Conservation (phyloP, 1,140 invertebrate genomes). For the Drosophila repletoides region DNA sequence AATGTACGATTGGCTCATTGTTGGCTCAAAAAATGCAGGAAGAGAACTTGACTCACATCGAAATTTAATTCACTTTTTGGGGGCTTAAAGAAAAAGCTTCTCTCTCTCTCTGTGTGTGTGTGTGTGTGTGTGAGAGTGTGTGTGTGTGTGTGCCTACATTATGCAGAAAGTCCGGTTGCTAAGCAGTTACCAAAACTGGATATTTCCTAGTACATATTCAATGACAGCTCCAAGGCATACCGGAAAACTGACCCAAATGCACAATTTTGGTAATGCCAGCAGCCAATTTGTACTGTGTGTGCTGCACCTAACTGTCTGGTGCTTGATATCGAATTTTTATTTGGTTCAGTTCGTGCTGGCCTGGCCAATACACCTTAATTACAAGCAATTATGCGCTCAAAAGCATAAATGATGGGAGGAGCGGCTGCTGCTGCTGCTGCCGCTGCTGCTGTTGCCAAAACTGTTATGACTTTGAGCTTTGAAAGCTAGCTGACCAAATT, state of each 20-base stretch:
- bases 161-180: constrained; percentile 14
- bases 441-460: constrained; percentile 41
- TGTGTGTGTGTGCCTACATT: neutral
- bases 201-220: constrained; percentile 46
- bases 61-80: neutral
- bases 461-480: constrained; percentile 69
- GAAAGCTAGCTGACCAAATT: constrained; percentile 63
- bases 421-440: neutral
- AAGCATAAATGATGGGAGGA: constrained; percentile 70
- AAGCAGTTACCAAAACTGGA: constrained; percentile 58
- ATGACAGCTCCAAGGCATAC: constrained; percentile 70
- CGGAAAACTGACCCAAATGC: constrained; percentile 23
- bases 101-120: no score
- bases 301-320: neutral
- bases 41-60: constrained; percentile 9
- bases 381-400: constrained; percentile 78
- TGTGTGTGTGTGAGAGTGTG: no score
- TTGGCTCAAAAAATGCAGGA: no score
- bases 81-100: constrained; percentile 7
- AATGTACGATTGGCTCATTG: no score
- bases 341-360: constrained; percentile 35
- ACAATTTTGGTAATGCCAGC: constrained; percentile 31
- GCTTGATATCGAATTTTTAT: constrained; percentile 66
- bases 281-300: constrained; percentile 55
- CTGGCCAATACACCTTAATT: constrained; percentile 71